These are phyloP conservation scores for Stigmatopora nigra DNA, from an alignment of 2,113 vertebrate genomes.

Conservation along the genomic window DNA sequence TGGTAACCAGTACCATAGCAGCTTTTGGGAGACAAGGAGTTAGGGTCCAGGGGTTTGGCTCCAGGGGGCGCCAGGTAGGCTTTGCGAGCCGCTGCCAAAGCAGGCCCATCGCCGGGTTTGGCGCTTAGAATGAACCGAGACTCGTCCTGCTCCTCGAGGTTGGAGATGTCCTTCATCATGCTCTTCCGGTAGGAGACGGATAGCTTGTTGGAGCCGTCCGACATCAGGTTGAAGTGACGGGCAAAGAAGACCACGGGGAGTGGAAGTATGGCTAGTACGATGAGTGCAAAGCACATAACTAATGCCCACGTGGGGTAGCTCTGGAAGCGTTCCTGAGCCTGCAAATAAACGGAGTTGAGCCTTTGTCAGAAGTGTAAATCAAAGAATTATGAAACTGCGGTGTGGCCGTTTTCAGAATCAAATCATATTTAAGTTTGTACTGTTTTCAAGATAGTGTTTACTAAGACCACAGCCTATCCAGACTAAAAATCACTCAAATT, in stretches of 20 bases:
- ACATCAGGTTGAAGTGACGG: slow-evolving; percentile 86
- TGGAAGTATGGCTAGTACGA: slow-evolving; percentile 82
- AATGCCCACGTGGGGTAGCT: slow-evolving; percentile 93
- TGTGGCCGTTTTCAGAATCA: not conserved
- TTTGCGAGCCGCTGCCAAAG: slow-evolving; percentile 73
- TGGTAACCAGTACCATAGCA: slow-evolving; percentile 84
- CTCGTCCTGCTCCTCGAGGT: slow-evolving; percentile 89
- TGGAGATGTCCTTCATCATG: slow-evolving; percentile 98
- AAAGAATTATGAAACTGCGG: not conserved
- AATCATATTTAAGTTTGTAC: too few relatives aligned
- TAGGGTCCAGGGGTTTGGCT: slow-evolving; percentile 55
- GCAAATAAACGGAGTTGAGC: slow-evolving; percentile 12
- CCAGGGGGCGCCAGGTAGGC: slow-evolving; percentile 82
- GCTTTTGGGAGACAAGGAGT: slow-evolving; percentile 67
- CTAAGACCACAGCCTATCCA: too few relatives aligned
- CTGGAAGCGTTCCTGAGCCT: slow-evolving; percentile 88
- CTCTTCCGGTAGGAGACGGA: slow-evolving; percentile 94
- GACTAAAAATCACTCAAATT: too few relatives aligned
- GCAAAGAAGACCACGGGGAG: slow-evolving; percentile 86
- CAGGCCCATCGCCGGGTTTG: slow-evolving; percentile 81
- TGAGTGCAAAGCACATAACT: slow-evolving; percentile 82
- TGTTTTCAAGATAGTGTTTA: too few relatives aligned
- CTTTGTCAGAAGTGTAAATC: not conserved
- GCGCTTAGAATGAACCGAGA: slow-evolving; percentile 85
- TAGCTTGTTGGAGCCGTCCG: slow-evolving; percentile 91